phyloP scores from a whole-genome alignment of 2,888 invertebrate species.

The Lagria hirta region DNA sequence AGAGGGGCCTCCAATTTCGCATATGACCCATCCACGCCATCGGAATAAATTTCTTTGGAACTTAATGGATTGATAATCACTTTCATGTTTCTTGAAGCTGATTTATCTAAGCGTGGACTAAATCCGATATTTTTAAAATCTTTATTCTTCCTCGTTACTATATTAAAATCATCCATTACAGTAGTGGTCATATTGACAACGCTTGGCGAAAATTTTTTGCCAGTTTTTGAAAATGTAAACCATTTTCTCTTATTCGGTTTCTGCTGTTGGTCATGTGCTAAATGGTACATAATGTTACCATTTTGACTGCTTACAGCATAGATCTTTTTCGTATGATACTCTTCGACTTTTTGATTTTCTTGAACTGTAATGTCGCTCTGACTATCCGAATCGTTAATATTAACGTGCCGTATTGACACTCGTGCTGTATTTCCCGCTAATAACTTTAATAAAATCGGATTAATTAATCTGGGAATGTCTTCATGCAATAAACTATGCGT shows the following conservation, averaged over 20 bases:
- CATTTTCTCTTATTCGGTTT: slow-evolving; percentile 51
- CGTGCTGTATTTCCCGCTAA: slow-evolving; percentile 77
- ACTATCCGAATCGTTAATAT: slow-evolving; percentile 60
- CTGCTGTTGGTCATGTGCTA: slow-evolving; percentile 52
- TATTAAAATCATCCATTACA: slow-evolving; percentile 48
- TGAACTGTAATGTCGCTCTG: slow-evolving; percentile 45
- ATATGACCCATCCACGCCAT: slow-evolving; percentile 51
- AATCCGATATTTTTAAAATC: slow-evolving; percentile 47
- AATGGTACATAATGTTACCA: slow-evolving; percentile 72
- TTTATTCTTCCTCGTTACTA: slow-evolving; percentile 50
- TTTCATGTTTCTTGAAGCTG: slow-evolving; percentile 48
- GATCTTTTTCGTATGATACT: slow-evolving; percentile 60
- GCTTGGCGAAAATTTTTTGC: slow-evolving; percentile 43
- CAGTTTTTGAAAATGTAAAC: slow-evolving; percentile 50
- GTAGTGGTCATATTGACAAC: slow-evolving; percentile 51
- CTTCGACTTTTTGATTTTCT: slow-evolving; percentile 45
- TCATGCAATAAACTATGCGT: slow-evolving; percentile 71
- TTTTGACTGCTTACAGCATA: slow-evolving; percentile 82
- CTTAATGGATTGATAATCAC: slow-evolving; percentile 53
- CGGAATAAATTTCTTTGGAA: slow-evolving; percentile 52
- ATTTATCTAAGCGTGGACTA: slow-evolving; percentile 35
- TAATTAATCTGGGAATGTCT: slow-evolving; percentile 76
- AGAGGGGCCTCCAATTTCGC: slow-evolving; percentile 43
- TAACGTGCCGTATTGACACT: slow-evolving; percentile 76
- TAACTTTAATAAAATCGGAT: slow-evolving; percentile 74